Evolutionary conservation across 2,113 vertebrate genomes (phyloP).

Genomic region (Apodemus sylvaticus): DNA sequence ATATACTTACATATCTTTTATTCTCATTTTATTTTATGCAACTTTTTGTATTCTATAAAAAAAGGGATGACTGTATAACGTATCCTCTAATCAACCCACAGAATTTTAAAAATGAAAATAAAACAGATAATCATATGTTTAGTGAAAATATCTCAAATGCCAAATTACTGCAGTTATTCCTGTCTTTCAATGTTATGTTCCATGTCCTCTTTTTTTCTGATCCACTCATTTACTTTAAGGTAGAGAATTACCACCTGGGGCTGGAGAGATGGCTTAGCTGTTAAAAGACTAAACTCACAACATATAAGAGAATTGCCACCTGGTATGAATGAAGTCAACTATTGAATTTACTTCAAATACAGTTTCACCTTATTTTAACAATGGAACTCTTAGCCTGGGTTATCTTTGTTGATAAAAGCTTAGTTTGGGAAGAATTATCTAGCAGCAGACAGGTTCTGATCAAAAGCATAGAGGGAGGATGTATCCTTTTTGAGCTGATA

Average conservation of each 20-base stretch:
- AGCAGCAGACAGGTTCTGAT: neutral
- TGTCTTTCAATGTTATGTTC: neutral
- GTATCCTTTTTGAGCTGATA: neutral
- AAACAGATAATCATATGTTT: neutral
- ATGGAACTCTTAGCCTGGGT: neutral
- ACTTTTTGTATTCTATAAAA: neutral
- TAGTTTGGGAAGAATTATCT: slow-evolving; percentile 5
- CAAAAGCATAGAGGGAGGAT: neutral
- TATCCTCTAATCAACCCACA: neutral
- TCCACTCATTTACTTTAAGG: neutral
- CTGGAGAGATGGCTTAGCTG: neutral
- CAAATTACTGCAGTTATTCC: neutral
- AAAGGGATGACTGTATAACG: neutral
- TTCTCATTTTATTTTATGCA: neutral
- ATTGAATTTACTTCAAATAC: neutral
- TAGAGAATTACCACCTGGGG: neutral
- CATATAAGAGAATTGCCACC: neutral
- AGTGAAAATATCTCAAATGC: neutral
- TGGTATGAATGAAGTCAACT: neutral
- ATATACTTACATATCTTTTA: neutral
- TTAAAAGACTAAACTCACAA: neutral
- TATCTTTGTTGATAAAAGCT: neutral
- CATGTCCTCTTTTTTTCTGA: neutral
- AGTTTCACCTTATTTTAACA: neutral
- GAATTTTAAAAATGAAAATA: neutral